phyloP scores from a whole-genome alignment of 1,140 invertebrate genomes.

The Ceratitis capitata region DNA sequence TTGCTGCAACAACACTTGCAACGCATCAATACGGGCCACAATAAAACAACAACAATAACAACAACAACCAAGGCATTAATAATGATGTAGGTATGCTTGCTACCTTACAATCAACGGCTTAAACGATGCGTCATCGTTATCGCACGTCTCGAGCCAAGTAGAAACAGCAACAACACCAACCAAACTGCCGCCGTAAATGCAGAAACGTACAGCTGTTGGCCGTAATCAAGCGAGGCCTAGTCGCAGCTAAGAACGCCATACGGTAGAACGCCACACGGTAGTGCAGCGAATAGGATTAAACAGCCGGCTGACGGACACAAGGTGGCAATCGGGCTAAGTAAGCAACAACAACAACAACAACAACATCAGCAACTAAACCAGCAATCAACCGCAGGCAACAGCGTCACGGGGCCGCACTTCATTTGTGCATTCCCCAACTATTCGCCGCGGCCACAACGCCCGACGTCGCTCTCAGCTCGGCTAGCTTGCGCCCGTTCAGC shows the following conservation, averaged over 20 bases:
- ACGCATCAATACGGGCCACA: background rate
- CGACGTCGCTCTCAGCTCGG: background rate
- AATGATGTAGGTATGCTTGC: conserved; percentile 19
- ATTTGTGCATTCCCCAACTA: background rate
- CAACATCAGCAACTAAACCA: background rate
- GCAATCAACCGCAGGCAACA: conserved; percentile 15
- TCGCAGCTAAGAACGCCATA: background rate
- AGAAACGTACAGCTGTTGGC: conserved; percentile 5
- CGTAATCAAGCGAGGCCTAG: background rate
- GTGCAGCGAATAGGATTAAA: conserved; percentile 22
- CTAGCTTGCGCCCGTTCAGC: background rate
- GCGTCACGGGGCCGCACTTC: background rate
- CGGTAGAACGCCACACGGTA: background rate
- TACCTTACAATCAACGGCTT: conserved; percentile 32
- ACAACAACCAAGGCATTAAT: background rate
- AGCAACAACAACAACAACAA: background rate
- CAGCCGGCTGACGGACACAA: background rate
- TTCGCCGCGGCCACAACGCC: background rate
- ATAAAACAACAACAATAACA: background rate
- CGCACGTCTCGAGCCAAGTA: background rate
- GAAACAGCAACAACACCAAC: background rate
- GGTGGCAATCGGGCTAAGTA: background rate
- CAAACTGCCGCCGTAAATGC: background rate
- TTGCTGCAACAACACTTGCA: background rate
- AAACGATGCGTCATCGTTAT: conserved; percentile 37